phyloP scores from a whole-genome alignment of 2,797 vertebrate genomes.

The Paratrypauchen microcephalus region DNA sequence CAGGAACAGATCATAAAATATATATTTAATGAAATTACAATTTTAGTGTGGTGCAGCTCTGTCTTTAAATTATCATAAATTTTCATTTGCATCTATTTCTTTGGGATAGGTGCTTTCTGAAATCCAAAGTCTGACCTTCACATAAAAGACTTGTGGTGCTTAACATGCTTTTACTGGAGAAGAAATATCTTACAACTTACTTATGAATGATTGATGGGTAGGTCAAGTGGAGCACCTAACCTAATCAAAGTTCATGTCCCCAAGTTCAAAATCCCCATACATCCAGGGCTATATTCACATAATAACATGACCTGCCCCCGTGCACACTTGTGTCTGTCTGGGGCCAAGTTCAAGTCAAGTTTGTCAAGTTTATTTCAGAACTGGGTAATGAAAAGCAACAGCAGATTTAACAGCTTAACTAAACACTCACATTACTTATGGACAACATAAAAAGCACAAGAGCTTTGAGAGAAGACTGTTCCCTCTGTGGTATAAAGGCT shows the following conservation, averaged over 20 bases:
- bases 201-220: slow-evolving; percentile 49
- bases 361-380: background rate
- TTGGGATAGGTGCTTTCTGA: slow-evolving; percentile 4
- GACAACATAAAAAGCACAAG: slow-evolving; percentile 30
- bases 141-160: slow-evolving; percentile 19
- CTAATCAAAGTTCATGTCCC: too few species aligned
- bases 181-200: slow-evolving; percentile 30
- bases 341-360: slow-evolving; percentile 15
- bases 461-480: background rate
- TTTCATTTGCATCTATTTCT: slow-evolving; percentile 9
- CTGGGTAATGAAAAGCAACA: slow-evolving; percentile 5
- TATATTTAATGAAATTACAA: background rate
- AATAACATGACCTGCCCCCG: slow-evolving; percentile 28
- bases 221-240: slow-evolving; percentile 35
- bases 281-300: slow-evolving; percentile 36
- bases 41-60: background rate
- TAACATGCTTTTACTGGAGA: slow-evolving; percentile 35
- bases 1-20: background rate
- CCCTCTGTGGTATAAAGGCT: slow-evolving; percentile 8
- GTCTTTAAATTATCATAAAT: slow-evolving; percentile 8
- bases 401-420: slow-evolving; percentile 26
- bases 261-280: too few species aligned
- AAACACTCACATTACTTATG: slow-evolving; percentile 25
- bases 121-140: slow-evolving; percentile 14
- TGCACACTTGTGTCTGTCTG: slow-evolving; percentile 11